Evolutionary conservation across 2,113 vertebrate genomes (phyloP), one percentile per base, ranked within the genome.

Genomic region (Sturnus vulgaris): DNA sequence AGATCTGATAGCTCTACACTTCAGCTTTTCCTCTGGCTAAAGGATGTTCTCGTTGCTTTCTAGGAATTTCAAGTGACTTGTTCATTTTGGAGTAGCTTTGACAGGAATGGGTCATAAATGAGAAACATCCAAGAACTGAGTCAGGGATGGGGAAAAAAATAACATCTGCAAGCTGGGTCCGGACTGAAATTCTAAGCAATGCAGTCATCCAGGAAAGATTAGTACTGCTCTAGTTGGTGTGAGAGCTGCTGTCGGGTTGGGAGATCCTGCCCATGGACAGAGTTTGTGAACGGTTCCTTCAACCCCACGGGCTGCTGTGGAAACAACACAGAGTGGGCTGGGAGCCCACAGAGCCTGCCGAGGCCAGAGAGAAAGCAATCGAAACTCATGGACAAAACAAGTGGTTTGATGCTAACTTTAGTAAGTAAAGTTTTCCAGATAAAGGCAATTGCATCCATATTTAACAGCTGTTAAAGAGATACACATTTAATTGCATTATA

Each of bases 381-480:
- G 37, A 93, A 87, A 96, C 84, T 83, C 90, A 7, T 13, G 93
- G 64, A 94, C 90, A 94, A 89, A 94, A 6, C 23, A 40, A 76
- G 37, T 44, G 90, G 66, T 95, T 91, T 88, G 82, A 91, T 83
- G 88, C 93, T 96, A 88, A 63, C 68, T 93, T 94, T 86, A 95
- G 95, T 92, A 65, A 87, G 81, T 92, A 39, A 91, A 79, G 66
- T 77, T 90, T 86, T 93, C 66, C 92, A 95, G 82, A 49, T 63
- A 94, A 90, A 96, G 85, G 86, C 64, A 92, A 69, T 56, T 56
- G 68, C 88, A 95, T 94, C 82, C 76, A 75, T 86, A 92, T 49
- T 88, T 94, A 95, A 90, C 92, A 94, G 82, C 79, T 86, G 50
- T 93, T 92, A 71, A 64, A 90, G 78, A 88, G 65, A 94, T 88